phyloP scores from a whole-genome alignment of 1,140 invertebrate species.

The Rhizoglyphus robini region DNA sequence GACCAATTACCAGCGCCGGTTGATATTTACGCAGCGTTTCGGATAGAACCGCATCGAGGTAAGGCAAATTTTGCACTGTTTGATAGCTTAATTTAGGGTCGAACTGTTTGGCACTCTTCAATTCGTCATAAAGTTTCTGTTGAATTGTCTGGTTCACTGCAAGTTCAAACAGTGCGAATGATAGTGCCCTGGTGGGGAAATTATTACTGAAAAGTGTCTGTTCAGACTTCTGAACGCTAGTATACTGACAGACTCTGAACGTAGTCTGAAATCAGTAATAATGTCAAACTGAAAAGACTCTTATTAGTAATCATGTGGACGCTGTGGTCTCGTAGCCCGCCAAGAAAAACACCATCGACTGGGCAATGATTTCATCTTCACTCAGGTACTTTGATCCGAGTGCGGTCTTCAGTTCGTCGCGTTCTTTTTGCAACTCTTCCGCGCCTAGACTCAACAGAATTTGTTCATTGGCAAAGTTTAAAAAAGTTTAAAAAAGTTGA shows the following conservation, averaged over 20 bases:
- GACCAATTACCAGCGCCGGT: slow-evolving; percentile 41
- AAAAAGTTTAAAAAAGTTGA: background rate
- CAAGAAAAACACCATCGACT: slow-evolving; percentile 48
- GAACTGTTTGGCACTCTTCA: background rate
- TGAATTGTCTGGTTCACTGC: background rate
- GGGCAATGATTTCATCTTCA: slow-evolving; percentile 42
- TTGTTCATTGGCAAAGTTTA: too few relatives aligned
- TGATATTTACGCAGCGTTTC: slow-evolving; percentile 52
- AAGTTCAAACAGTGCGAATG: background rate
- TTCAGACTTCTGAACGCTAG: too few relatives aligned
- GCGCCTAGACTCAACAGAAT: too few relatives aligned
- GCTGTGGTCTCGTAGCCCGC: slow-evolving; percentile 33
- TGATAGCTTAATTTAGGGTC: slow-evolving; percentile 15
- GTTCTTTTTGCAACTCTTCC: slow-evolving; percentile 8
- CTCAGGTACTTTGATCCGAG: slow-evolving; percentile 23
- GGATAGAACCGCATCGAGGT: slow-evolving; percentile 32
- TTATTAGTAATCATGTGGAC: too few relatives aligned
- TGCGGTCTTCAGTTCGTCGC: background rate
- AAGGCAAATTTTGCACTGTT: slow-evolving; percentile 18
- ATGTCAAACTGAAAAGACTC: too few relatives aligned
- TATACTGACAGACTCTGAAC: too few relatives aligned
- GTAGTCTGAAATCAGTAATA: too few relatives aligned
- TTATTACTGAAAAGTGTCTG: too few relatives aligned
- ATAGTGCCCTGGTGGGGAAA: too few relatives aligned
- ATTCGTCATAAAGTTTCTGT: background rate